Evolutionary conservation across 2,888 invertebrate species (phyloP), one percentile per base, ranked within the genome.

Genomic region (Alentia gelatinosa): DNA sequence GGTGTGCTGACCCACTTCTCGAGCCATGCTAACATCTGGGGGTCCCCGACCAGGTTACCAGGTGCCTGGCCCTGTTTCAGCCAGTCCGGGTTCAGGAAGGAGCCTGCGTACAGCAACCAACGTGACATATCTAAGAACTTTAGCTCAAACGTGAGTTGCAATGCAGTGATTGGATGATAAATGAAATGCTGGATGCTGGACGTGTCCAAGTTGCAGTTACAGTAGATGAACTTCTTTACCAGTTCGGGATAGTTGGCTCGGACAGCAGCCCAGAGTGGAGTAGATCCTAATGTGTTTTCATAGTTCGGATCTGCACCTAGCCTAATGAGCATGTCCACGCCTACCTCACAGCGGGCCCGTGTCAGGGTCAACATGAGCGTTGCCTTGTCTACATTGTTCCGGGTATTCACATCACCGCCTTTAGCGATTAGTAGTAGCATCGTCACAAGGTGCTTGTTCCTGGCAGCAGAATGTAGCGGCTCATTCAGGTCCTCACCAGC

Each of bases 231-330:
- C 19, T 40, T 30, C 39, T 56, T 88, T 12, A 92, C 90, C 19
- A 91, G 40, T 23, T 90, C 47, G 19, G 42, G 19, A 56, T 86
- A 23, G 1, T 90, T 42, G n/a, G 84, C 35, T 42, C 90, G 91
- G 19, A 91, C 92, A 5, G 92, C 92, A 12, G 92, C 91, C 92
- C 92, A 92, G 0, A 92, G 74, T 42, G 92, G 92, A 39, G 91
- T 90, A 26, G 92, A 91, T 4, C 92, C 92, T 23, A 92, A 79
- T 9, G 47, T 56, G 63, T 86, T 90, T 35, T 91, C 91, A 19
- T 63, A 42, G 47, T 92, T 63, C n/a, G 90, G 89, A 56, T 91
- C 75, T 4, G 92, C 92, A 7, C 91, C 91, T 19, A 47, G 42
- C 5, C 39, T 33, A 12, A 92, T 42, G 23, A 92, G 74, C 74